A percentile compares a stretch with the other conserved stretches of the same genome.
Evolutionary conservation across 2,113 vertebrate species (phyloP).

Genomic region (Podocnemis expansa): DNA sequence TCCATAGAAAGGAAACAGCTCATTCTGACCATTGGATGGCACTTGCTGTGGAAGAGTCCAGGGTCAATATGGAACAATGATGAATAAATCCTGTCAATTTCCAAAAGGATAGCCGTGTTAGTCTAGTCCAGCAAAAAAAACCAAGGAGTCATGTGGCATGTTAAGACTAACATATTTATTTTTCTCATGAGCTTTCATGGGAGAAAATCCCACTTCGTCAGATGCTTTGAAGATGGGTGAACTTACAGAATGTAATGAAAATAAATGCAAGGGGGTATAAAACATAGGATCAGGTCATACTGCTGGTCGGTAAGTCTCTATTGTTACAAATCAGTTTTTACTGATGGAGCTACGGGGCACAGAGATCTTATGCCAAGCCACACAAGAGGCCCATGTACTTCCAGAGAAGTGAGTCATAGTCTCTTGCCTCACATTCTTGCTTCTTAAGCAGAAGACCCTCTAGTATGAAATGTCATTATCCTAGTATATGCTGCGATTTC

Average conservation of each 20-base stretch:
- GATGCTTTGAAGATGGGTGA: too few species aligned
- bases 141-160: too few species aligned
- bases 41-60: neutral
- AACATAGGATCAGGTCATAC: too few species aligned
- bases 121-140: too few species aligned
- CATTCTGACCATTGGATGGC: neutral
- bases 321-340: neutral
- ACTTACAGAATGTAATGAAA: too few species aligned
- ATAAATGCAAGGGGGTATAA: too few species aligned
- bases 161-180: too few species aligned
- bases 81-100: neutral
- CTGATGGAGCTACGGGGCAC: neutral
- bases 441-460: neutral
- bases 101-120: too few species aligned
- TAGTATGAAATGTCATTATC: neutral
- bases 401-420: neutral
- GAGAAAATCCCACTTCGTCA: too few species aligned
- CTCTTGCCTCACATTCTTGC: neutral
- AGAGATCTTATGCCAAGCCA: neutral
- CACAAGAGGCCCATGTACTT: neutral
- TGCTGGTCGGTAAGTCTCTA: too few species aligned
- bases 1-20: neutral
- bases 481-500: neutral
- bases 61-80: rapidly evolving
- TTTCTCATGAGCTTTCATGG: too few species aligned